Base-by-base conservation (phyloP, 1,140 invertebrate species). In the Brachionus sp. region DNA sequence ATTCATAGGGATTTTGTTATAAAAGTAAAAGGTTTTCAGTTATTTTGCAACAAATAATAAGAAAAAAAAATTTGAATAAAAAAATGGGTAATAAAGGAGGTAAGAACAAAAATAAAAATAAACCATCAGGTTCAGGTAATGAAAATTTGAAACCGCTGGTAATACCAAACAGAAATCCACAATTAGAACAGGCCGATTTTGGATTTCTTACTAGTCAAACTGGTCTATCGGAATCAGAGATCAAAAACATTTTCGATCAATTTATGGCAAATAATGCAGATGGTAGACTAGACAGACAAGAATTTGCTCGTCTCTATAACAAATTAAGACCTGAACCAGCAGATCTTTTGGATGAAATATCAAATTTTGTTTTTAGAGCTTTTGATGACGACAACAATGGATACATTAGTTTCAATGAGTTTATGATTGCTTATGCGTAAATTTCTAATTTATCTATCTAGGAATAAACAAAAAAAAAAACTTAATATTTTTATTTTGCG, bases 371-470 rank as follows among this genome's bases (percentile, higher is more conserved):
- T 37, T 78, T 78, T 16, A 57, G 33, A 5, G 75, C 75, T 9
- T 78, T 78, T 57, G 75, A 78, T 37, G 16, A 23, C 13, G 50
- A 78, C 50, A 35, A 37, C 33, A 78, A 78, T 39, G 75, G 75
- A 37, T 57, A 16, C 13, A 57, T 78, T 19, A 35, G 37, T 29
- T 78, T 78, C 35, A 35, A 57, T 23, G 75, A 78, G 37, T 78
- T 78, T 35, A 39, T 78, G 29, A 57, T 77, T 7, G 73, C 23
- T 33, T 77, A 50, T 33, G 39, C 37, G 64, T 9, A 23, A n/a
- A n/a, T 29, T 66, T 7, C 29, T 6, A 66, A 35, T 19, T 77
- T 73, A 23, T 42, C 3, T 77, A 44, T n/a, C n/a, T n/a, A n/a
- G n/a, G n/a, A n/a, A n/a, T n/a, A n/a, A n/a, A n/a, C n/a, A n/a